These are phyloP conservation scores for Alviniconcha marisindica DNA, from an alignment of 1,140 invertebrate species.

Conservation along the genomic window DNA sequence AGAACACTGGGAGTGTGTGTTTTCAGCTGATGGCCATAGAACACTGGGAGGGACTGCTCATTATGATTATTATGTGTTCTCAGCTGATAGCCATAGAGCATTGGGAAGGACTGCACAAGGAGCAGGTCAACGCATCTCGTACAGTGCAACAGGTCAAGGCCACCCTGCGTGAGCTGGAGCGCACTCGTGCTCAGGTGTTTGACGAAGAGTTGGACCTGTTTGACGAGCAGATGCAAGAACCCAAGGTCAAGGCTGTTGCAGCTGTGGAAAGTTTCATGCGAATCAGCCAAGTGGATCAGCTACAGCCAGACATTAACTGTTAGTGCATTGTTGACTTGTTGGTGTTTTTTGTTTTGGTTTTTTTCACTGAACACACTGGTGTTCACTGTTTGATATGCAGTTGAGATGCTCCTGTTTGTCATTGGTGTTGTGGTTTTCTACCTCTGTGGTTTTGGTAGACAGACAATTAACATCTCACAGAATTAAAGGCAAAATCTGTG, in stretches of 20 bases:
- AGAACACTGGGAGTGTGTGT: too few relatives aligned
- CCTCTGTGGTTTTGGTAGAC: too few relatives aligned
- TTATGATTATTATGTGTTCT: constrained; percentile 19
- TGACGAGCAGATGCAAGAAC: constrained; percentile 57
- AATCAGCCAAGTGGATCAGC: constrained; percentile 26
- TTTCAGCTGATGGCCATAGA: too few relatives aligned
- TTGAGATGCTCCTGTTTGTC: too few relatives aligned
- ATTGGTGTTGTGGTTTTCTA: too few relatives aligned
- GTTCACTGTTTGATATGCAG: too few relatives aligned
- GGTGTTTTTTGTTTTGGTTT: too few relatives aligned
- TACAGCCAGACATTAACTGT: constrained; percentile 31
- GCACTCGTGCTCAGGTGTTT: constrained; percentile 57
- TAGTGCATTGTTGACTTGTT: too few relatives aligned
- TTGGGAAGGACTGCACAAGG: constrained; percentile 63
- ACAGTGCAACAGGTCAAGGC: constrained; percentile 71
- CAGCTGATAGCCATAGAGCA: constrained; percentile 61
- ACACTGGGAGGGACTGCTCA: neutral
- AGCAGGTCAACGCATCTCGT: constrained; percentile 69
- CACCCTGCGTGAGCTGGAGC: constrained; percentile 69
- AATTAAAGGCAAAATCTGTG: too few relatives aligned
- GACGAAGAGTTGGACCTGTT: constrained; percentile 65
- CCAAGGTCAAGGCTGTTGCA: constrained; percentile 57
- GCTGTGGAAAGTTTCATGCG: constrained; percentile 56
- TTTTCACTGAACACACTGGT: too few relatives aligned
- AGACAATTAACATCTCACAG: too few relatives aligned